phyloP scores from a whole-genome alignment of 2,888 invertebrate species.

The Tiphia femorata region DNA sequence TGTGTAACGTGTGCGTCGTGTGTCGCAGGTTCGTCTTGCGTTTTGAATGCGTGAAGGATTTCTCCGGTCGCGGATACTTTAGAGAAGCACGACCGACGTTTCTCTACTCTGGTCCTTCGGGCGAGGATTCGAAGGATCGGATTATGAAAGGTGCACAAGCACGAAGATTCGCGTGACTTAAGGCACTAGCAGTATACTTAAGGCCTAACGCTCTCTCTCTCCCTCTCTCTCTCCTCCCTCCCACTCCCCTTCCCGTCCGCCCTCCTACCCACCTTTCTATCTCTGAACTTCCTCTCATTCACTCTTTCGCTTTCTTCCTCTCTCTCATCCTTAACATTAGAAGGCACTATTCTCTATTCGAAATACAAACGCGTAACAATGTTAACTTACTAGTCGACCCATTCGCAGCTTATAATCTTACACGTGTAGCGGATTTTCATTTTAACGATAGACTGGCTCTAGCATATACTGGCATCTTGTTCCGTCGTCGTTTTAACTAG shows the following conservation, averaged over 20 bases:
- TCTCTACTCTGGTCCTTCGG: slow-evolving; percentile 32
- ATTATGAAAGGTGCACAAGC: slow-evolving; percentile 43
- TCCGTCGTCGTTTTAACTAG: slow-evolving; percentile 43
- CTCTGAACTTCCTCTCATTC: too few relatives aligned
- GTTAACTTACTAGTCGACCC: slow-evolving; percentile 36
- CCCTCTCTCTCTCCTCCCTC: too few relatives aligned
- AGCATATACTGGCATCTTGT: slow-evolving; percentile 64
- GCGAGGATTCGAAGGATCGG: slow-evolving; percentile 39
- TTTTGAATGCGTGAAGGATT: too few relatives aligned
- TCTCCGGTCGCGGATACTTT: slow-evolving; percentile 5
- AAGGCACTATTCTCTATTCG: slow-evolving; percentile 64
- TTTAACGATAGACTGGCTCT: slow-evolving; percentile 61
- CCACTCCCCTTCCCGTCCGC: too few relatives aligned
- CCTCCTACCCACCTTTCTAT: too few relatives aligned
- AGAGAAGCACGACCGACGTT: slow-evolving; percentile 10
- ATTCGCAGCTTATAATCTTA: slow-evolving; percentile 26
- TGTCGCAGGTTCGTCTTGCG: too few relatives aligned
- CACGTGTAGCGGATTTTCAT: slow-evolving; percentile 46
- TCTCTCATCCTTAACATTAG: slow-evolving; percentile 53
- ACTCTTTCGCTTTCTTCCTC: too few relatives aligned
- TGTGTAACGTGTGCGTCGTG: too few relatives aligned
- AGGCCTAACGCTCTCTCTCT: slow-evolving; percentile 53
- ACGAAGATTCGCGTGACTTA: slow-evolving; percentile 57
- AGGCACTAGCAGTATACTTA: slow-evolving; percentile 64
- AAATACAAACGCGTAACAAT: slow-evolving; percentile 52